Conservation (phyloP, 2,113 vertebrate genomes). For the Oreochromis tanganicae region DNA sequence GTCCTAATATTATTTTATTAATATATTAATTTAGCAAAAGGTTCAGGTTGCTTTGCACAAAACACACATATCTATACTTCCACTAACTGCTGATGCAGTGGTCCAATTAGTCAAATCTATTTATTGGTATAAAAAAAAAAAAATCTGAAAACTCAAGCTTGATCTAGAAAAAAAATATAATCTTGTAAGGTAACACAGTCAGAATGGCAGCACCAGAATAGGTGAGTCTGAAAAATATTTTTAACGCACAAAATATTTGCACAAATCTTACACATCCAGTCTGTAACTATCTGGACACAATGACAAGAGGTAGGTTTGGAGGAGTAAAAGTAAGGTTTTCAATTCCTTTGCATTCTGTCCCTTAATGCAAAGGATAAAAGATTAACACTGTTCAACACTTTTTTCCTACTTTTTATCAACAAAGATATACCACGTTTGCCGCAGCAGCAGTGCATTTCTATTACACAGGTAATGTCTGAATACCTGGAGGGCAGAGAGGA, state of each 20-base stretch:
- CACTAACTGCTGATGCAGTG: background rate
- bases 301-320: background rate
- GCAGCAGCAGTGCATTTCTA: background rate
- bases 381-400: background rate
- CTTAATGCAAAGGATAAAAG: background rate
- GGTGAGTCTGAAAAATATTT: background rate
- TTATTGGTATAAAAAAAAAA: background rate
- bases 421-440: background rate
- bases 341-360: background rate
- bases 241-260: background rate
- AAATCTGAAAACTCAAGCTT: background rate
- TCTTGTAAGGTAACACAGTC: background rate
- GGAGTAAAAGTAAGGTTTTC: background rate
- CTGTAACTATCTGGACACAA: background rate
- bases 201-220: background rate
- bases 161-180: background rate
- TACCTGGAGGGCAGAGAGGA: background rate
- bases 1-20: background rate
- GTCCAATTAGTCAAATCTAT: background rate
- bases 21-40: background rate
- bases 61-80: background rate
- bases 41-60: background rate
- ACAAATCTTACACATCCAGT: background rate
- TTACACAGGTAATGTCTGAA: background rate
- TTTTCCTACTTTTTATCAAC: background rate